Base-by-base conservation (phyloP, 2,888 invertebrate species). In the Calameuta idolon region DNA sequence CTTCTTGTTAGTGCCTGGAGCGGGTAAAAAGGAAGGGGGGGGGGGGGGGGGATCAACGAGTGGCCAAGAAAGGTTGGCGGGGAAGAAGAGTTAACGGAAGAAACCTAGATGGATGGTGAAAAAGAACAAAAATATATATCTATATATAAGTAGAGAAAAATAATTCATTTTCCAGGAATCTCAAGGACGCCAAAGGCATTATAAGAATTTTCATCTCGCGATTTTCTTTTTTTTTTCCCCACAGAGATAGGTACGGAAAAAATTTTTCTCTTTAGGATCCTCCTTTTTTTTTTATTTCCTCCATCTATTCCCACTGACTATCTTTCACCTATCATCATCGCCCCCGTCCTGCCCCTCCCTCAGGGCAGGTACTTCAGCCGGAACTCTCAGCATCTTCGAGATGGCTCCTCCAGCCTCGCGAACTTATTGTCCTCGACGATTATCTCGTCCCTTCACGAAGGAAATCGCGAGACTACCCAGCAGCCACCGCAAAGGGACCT, bases 401-500 rank as follows among this genome's bases (percentile, higher is more conserved):
- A 80, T 81, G 83, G 81, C 82, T 73, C 78, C 78, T 73, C 55
- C 74, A 55, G 23, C 76, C 75, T 81, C 78, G 81, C 78, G 77
- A 82, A 84, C 85, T 86, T 84, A 84, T 84, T 86, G 86, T 86
- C 84, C 83, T 83, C 79, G 82, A 79, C 84, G 86, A 86, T 87
- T 87, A 86, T 85, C 85, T 85, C 83, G 83, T 84, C 79, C 83
- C 77, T 74, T 81, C 79, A 80, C 79, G 80, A 79, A 79, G 30
- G 76, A 79, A 71, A 31, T 71, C 11, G 71, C 71, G 15, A 30
- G 31, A 71, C 31, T 71, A 31, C 40, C 23, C 40, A 5, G 23
- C 40, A 15, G 15, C 40, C 40, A 15, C 15, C 40, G 23, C 40
- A 55, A 55, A 55, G 40, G 40, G 40, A 55, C 2, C 23, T 4